These are phyloP conservation scores for Chymomyza fuscimana DNA, from an alignment of 2,888 invertebrate species.

Conservation along the genomic window DNA sequence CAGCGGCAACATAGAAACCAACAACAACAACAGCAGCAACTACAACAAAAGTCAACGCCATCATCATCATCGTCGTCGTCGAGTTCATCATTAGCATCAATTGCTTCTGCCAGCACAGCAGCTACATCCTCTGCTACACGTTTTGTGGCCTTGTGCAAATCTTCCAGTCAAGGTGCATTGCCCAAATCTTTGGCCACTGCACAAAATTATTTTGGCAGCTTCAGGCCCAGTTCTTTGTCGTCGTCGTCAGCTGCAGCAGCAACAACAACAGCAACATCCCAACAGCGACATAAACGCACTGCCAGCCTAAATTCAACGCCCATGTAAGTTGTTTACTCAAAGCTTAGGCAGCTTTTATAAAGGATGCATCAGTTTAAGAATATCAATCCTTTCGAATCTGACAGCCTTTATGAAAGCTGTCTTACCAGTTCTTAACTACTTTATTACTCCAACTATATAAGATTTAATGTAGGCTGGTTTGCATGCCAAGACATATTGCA, in stretches of 20 bases:
- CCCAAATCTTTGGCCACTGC: constrained; percentile 64
- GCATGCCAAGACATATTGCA: constrained; percentile 41
- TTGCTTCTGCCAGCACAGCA: constrained; percentile 20
- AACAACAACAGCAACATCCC: not conserved
- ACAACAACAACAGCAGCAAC: constrained; percentile 48
- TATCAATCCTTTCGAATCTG: too few relatives aligned
- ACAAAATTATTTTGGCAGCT: constrained; percentile 44
- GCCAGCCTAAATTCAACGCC: constrained; percentile 59
- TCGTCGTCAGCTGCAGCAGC: not conserved
- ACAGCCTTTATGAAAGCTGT: not conserved
- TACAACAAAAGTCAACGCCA: constrained; percentile 33
- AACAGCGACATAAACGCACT: constrained; percentile 57
- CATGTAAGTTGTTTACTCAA: constrained; percentile 55
- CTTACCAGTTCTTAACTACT: not conserved
- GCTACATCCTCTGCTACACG: constrained; percentile 40
- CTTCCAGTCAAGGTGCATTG: constrained; percentile 62
- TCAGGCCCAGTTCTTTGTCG: constrained; percentile 38
- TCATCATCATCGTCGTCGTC: constrained; percentile 30
- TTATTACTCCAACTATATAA: not conserved
- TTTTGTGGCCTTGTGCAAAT: constrained; percentile 56
- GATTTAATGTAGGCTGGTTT: constrained; percentile 64
- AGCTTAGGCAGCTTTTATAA: too few relatives aligned
- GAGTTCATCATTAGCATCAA: constrained; percentile 26
- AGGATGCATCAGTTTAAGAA: too few relatives aligned
- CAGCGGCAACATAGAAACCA: constrained; percentile 41